Percentiles rank a stretch among this genome's conserved stretches.
Conservation (phyloP, 2,888 invertebrate genomes). For the Agrilus biguttatus region DNA sequence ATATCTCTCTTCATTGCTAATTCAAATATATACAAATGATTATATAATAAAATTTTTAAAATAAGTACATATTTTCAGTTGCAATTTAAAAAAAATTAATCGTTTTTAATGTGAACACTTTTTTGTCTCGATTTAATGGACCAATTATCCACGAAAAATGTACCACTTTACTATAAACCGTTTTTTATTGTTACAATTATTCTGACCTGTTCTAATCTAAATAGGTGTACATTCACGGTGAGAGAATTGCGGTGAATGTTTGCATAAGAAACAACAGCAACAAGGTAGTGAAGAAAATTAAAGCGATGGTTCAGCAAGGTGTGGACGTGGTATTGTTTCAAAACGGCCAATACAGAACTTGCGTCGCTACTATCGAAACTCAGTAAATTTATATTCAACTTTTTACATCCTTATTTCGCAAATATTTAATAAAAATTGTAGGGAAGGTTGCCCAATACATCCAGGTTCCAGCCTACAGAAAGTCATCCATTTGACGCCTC, state of each 20-base stretch:
- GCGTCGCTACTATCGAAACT: conserved; percentile 78
- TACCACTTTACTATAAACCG: too few species aligned
- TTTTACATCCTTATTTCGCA: too few species aligned
- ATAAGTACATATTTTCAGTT: too few species aligned
- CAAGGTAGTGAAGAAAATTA: conserved; percentile 90
- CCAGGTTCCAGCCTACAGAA: conserved; percentile 82
- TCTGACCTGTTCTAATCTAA: too few species aligned
- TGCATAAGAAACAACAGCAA: conserved; percentile 87
- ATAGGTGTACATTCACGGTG: conserved; percentile 61
- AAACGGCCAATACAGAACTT: conserved; percentile 85
- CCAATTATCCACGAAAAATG: too few species aligned
- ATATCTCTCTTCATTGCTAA: too few species aligned
- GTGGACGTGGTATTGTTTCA: conserved; percentile 94
- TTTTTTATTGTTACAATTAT: too few species aligned
- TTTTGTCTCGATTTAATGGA: neutral
- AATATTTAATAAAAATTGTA: conserved; percentile 21
- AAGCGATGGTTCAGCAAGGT: conserved; percentile 85
- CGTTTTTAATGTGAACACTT: too few species aligned
- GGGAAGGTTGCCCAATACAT: conserved; percentile 79
- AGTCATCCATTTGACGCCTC: conserved; percentile 70
- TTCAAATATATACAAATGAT: too few species aligned
- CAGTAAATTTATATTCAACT: conserved; percentile 46
- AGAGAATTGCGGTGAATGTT: conserved; percentile 79
- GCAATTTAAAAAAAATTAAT: too few species aligned
- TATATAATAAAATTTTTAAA: too few species aligned